Conservation (phyloP, 2,888 invertebrate species). For the Scaptomyza flava region DNA sequence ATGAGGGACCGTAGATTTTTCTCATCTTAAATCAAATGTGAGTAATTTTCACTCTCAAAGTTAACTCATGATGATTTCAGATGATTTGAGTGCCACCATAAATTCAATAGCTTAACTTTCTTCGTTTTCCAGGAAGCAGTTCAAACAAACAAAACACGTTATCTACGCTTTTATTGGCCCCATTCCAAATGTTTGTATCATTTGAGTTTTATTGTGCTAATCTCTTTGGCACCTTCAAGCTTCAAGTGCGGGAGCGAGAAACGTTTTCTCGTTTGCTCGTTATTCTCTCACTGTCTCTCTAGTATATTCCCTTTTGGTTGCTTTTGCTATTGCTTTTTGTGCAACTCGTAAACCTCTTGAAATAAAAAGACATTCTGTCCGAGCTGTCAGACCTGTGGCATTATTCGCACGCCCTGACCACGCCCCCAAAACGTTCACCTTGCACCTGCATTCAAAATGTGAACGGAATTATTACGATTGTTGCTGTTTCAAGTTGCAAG, state of each 20-base stretch:
- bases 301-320: neutral
- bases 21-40: neutral
- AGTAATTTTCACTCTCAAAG: neutral
- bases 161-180: constrained; percentile 10
- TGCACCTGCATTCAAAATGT: constrained; percentile 67
- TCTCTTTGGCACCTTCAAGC: constrained; percentile 2
- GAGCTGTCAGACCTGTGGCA: constrained; percentile 45
- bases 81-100: neutral
- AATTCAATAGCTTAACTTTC: neutral
- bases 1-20: neutral
- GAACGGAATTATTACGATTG: constrained; percentile 53
- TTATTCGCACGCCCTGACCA: constrained; percentile 43
- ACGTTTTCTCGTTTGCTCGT: constrained; percentile 2
- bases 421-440: constrained; percentile 48
- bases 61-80: neutral
- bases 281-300: constrained; percentile 4
- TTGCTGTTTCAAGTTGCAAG: constrained; percentile 28
- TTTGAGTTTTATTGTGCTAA: constrained; percentile 33
- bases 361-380: constrained; percentile 46
- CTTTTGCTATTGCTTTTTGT: constrained; percentile 3
- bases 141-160: neutral
- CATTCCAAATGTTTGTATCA: constrained; percentile 23
- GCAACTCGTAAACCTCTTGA: constrained; percentile 29
- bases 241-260: neutral
- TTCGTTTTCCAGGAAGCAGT: neutral